Evolutionary conservation across 2,797 vertebrate genomes (phyloP).

Genomic region (Neomorphus geoffroyi): DNA sequence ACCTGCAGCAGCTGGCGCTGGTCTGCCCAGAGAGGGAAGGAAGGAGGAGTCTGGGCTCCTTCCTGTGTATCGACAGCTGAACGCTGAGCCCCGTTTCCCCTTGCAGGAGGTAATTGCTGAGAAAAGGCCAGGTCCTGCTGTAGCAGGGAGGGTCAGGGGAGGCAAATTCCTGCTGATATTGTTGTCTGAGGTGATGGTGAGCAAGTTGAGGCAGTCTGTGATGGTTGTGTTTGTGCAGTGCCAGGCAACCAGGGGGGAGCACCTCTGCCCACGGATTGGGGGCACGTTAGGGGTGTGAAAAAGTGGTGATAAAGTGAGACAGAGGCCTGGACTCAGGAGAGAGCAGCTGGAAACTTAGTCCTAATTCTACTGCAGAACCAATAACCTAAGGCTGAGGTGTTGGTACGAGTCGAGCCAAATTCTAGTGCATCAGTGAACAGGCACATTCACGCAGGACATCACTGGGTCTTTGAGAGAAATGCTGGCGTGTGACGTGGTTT

Average conservation of each 20-base stretch:
- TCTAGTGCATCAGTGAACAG: background rate
- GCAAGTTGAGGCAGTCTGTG: background rate
- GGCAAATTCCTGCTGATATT: background rate
- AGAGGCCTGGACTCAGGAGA: background rate
- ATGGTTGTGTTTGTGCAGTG: background rate
- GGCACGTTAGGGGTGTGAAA: rapidly evolving
- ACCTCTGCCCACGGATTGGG: background rate
- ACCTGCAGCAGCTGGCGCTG: background rate
- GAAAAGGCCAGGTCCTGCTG: background rate
- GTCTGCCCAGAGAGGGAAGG: background rate
- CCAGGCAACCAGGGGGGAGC: background rate
- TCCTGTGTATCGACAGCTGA: background rate
- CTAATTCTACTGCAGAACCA: background rate
- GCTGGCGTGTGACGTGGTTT: background rate
- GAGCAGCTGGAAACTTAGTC: background rate
- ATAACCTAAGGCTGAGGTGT: background rate
- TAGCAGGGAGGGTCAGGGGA: background rate
- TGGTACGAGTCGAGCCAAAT: background rate
- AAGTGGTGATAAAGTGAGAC: background rate
- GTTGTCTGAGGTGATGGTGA: background rate
- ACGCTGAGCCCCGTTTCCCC: background rate
- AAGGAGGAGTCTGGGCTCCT: background rate
- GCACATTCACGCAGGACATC: background rate
- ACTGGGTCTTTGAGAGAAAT: background rate
- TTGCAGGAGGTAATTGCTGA: background rate